Percentiles rank a stretch among this genome's conserved stretches.
Conservation (phyloP, 2,888 invertebrate genomes). For the Sinohyriopsis cumingii region DNA sequence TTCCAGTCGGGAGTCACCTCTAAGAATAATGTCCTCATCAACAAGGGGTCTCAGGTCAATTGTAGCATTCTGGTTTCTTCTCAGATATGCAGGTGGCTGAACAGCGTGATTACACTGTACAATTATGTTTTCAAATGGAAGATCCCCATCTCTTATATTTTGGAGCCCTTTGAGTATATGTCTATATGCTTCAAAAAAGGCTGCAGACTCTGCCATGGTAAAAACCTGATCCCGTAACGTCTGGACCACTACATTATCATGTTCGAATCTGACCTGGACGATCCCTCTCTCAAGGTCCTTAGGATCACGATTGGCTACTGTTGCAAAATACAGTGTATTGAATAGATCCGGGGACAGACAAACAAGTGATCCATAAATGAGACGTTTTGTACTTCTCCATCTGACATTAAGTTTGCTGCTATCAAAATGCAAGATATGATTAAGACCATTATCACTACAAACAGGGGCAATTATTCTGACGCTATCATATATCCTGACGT, state of each 20-base stretch:
- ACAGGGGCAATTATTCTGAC: conserved; percentile 24
- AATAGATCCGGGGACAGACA: conserved; percentile 83
- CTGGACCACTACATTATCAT: conserved; percentile 18
- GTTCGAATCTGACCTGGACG: conserved; percentile 52
- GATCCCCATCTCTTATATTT: conserved; percentile 71
- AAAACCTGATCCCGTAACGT: conserved; percentile 27
- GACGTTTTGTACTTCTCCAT: conserved; percentile 76
- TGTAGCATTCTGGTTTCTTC: conserved; percentile 8
- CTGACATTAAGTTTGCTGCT: conserved; percentile 39
- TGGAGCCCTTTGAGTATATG: conserved; percentile 83
- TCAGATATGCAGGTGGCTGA: conserved; percentile 45
- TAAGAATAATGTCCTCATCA: conserved; percentile 34
- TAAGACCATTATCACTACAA: conserved; percentile 28
- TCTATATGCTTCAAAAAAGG: conserved; percentile 87
- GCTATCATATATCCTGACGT: conserved; percentile 37
- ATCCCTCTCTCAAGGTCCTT: conserved; percentile 48
- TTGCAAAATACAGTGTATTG: conserved; percentile 80
- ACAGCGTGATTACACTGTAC: conserved; percentile 43
- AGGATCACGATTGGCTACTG: conserved; percentile 70
- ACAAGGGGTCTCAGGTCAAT: conserved; percentile 50
- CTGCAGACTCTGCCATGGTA: conserved; percentile 83
- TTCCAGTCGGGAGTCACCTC: conserved; percentile 22
- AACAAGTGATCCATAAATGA: conserved; percentile 83
- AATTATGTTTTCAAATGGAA: conserved; percentile 55
- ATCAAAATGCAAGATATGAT: conserved; percentile 31